Evolutionary conservation across 2,113 vertebrate genomes (phyloP), one percentile per base, ranked within the genome.

Genomic region (Proteles cristata): DNA sequence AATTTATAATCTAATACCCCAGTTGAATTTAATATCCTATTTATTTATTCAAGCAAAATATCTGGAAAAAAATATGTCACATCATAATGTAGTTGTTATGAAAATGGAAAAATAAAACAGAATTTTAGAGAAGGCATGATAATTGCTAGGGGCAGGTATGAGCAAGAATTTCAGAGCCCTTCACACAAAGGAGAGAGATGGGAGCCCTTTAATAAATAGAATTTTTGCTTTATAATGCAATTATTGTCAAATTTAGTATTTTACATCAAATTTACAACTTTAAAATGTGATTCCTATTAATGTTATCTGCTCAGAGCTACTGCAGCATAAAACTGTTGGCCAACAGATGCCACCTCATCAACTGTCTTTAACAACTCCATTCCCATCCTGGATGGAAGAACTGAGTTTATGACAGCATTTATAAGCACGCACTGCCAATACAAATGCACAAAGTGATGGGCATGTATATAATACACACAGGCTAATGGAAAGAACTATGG

Each of bases 1-100:
- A 99, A 99, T 99, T 99, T 99, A 99, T 99, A 99, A 99, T 99
- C 99, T 99, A 99, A 99, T 99, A 99, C 99, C 99, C 99, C 98
- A 98, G 99, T 99, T 99, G 99, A 99, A 99, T 99, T 99, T 99
- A 99, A 99, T 99, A 99, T 99, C 98, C 98, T 99, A 99, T 98
- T 99, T 99, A 99, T 98, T 99, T 99, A 99, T 99, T 99, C 99
- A 99, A 98, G 98, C 96, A 98, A 99, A 99, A 99, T 99, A 99
- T 98, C 98, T 98, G 97, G 98, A 98, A 99, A 99, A 95, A 98
- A 98, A 98, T 98, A 98, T 98, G 98, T 98, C 99, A 99, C 98
- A 98, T 98, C 97, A 96, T 98, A 99, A 99, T 98, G 98, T 97
- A 98, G 98, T 98, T 99, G 98, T 98, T 98, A 98, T 96, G 95